Evolutionary conservation across 2,113 vertebrate species (phyloP), one percentile per base, ranked within the genome.

Genomic region (Epinephelus fuscoguttatus): DNA sequence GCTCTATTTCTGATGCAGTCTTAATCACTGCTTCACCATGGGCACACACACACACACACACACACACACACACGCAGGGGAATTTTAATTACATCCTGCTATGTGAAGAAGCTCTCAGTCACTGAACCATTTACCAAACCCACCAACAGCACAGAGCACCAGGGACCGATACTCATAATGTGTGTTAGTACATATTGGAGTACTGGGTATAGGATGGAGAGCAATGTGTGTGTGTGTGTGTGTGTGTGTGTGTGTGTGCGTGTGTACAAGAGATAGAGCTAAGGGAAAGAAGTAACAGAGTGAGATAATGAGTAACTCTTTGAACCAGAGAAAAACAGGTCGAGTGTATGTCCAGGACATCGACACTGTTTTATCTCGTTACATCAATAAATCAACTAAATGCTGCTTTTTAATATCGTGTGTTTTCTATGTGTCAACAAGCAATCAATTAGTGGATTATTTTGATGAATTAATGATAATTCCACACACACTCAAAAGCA

Each of bases 81-180:
- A 52, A 70, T 84, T 82, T 78, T 82, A 89, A 91, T 85, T 78
- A 86, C 60, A 82, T 82, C 64, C 72, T 75, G 71, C 73, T 75
- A 27, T 27, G 60, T 78, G 70, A 82, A 72, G 67, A 82, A 60
- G 70, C 75, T 80, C 76, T 88, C 78, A 76, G 61, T 80, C 70
- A 71, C 69, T 85, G 86, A 88, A 70, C 78, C 78, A 77, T 84
- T 82, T 78, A 82, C 68, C 49, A 67, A 79, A 82, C 50, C 49
- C 70, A 59, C 63, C 59, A 77, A 82, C 63, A 85, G 75, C 2
- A 78, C 18, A 49, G 11, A 56, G 60, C 79, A 78, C 33, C 78
- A 40, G 75, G 75, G 81, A 88, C 56, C 27, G 4, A 61, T 19
- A 19, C 52, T 66, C 30, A 61, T 52, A 47, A 70, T 69, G 69